phyloP scores from a whole-genome alignment of 2,113 vertebrate species.

The Ageneiosus marmoratus region DNA sequence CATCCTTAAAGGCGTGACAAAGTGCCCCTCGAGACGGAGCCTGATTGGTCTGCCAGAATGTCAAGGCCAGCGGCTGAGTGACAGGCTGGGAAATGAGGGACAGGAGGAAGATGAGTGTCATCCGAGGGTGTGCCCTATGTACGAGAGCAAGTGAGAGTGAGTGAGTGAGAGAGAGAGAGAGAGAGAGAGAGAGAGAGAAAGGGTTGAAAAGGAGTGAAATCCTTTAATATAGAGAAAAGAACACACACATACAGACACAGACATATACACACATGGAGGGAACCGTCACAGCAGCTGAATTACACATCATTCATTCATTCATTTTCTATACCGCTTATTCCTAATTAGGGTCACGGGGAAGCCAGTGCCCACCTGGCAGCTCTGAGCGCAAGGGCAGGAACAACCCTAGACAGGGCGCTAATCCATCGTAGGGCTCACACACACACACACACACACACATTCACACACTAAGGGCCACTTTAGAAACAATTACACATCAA shows the following conservation, averaged over 20 bases:
- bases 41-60: conserved; percentile 78
- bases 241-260: too few species aligned
- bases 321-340: too few species aligned
- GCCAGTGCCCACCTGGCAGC: too few species aligned
- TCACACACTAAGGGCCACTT: too few species aligned
- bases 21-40: conserved; percentile 70
- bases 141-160: conserved; percentile 50
- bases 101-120: conserved; percentile 55
- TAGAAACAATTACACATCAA: conserved; percentile 27
- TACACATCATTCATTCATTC: too few species aligned
- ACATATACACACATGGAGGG: not conserved
- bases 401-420: too few species aligned
- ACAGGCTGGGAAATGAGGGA: conserved; percentile 66
- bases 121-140: conserved; percentile 68
- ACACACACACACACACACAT: too few species aligned
- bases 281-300: conserved; percentile 19
- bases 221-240: not conserved
- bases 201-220: not conserved
- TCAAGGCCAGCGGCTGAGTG: conserved; percentile 73
- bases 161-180: not conserved
- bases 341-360: too few species aligned
- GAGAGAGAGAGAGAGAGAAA: not conserved
- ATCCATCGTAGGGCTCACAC: too few species aligned
- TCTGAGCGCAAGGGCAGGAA: too few species aligned
- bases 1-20: conserved; percentile 81